A percentile compares a stretch with the other conserved stretches of the same genome.
phyloP scores from a whole-genome alignment of 2,113 vertebrate genomes.

The Amazona vittata region DNA sequence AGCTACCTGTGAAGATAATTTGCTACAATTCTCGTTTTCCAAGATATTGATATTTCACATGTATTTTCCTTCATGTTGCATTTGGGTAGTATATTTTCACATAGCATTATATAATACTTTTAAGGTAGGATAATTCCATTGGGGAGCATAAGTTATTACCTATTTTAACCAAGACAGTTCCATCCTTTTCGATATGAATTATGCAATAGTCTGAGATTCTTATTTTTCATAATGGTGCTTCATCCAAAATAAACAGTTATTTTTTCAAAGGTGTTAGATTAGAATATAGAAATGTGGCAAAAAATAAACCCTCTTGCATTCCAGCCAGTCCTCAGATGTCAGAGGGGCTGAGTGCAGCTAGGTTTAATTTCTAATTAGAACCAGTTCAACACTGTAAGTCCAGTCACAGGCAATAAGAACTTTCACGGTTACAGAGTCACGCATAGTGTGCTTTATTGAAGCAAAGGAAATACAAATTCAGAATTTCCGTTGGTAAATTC shows the following conservation, averaged over 20 bases:
- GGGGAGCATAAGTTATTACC: background rate
- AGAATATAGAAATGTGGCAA: background rate
- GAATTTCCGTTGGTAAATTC: background rate
- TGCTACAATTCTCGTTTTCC: background rate
- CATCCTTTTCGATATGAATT: background rate
- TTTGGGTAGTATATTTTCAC: background rate
- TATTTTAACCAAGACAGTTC: background rate
- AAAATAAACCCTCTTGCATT: background rate
- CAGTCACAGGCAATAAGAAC: background rate
- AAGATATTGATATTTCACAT: background rate
- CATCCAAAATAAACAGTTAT: background rate
- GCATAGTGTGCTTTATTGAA: background rate
- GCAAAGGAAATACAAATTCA: background rate
- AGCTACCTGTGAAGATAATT: background rate
- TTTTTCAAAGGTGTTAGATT: background rate
- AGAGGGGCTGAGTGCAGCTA: background rate
- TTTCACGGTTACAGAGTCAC: background rate
- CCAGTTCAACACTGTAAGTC: background rate
- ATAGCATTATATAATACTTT: background rate
- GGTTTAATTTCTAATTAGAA: background rate
- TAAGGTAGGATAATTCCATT: background rate
- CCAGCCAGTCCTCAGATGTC: background rate
- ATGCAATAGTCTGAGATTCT: background rate
- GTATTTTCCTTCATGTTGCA: background rate
- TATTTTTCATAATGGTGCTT: background rate